Evolutionary conservation across 2,888 invertebrate species (phyloP), one percentile per base, ranked within the genome.

Genomic region (Dusona sp.): DNA sequence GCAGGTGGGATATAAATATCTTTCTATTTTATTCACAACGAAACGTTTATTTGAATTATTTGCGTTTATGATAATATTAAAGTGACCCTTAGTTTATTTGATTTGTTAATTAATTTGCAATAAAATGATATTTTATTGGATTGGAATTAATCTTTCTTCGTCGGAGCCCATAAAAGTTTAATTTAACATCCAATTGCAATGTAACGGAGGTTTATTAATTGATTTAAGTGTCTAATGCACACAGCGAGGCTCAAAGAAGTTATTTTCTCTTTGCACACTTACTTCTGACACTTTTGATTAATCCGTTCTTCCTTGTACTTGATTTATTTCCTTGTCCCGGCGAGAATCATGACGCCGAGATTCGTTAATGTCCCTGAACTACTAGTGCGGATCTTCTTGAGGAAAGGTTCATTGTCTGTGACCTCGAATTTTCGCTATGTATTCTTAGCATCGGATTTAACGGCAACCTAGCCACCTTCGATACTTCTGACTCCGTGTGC

Each of bases 361-460:
- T 79, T 36, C 79, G 22, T 81, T 79, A 83, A 82, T 90, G 91
- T 88, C 92, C 92, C 91, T 93, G 93, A 92, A 93, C 93, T 91
- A 93, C 93, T 91, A 65, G 51, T 61, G 64, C 25, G 36, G 22
- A 42, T 51, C 73, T 54, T 87, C 88, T 79, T 89, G 90, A 91
- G 92, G 92, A 64, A 72, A 72, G 48, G 73, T 93, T 93, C 93
- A 93, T 93, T 93, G 92, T 88, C 93, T 91, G 86, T 90, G 93
- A 88, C 88, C 88, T 87, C 83, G 87, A 51, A 54, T 51, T 42
- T 68, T 57, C 33, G 70, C 75, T 51, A 57, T 77, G 38, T 68
- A 80, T 79, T 77, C 67, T 74, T 79, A 73, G 73, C 73, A 77
- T 51, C 74, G 29, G 75, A 79, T 81, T 83, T 87, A 80, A 87